Percentiles rank a stretch among this genome's conserved stretches.
Conservation (phyloP, 2,797 vertebrate species). For the Sebastolobus altivelis region DNA sequence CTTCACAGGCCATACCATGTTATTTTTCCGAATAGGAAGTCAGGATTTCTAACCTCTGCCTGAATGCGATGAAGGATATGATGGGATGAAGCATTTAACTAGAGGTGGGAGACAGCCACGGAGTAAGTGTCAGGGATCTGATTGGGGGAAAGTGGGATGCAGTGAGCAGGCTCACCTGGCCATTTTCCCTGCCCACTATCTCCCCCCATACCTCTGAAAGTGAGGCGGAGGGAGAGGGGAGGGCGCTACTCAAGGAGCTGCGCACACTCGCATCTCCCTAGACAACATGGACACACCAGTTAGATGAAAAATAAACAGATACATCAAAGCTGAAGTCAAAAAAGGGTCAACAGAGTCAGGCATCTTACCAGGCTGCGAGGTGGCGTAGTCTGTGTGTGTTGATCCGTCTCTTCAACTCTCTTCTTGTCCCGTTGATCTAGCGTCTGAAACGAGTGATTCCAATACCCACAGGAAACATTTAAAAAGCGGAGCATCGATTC, state of each 20-base stretch:
- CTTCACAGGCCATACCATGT: not conserved
- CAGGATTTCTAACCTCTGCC: constrained; percentile 18
- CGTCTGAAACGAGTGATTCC: constrained; percentile 51
- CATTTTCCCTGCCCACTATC: constrained; percentile 50
- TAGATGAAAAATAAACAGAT: constrained; percentile 24
- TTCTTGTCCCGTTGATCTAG: constrained; percentile 72
- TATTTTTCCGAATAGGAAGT: constrained; percentile 4
- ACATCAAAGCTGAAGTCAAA: not conserved
- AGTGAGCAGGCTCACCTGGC: constrained; percentile 71
- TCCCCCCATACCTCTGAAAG: constrained; percentile 57
- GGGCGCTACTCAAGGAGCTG: constrained; percentile 66
- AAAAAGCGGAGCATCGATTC: not conserved
- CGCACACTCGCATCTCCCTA: constrained; percentile 63
- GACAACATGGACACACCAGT: constrained; percentile 62
- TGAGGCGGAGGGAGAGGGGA: constrained; percentile 55
- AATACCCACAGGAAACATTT: not conserved
- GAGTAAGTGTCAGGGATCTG: constrained; percentile 17
- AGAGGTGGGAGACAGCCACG: constrained; percentile 5
- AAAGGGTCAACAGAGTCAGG: not conserved
- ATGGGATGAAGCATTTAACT: constrained; percentile 4
- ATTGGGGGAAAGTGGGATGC: constrained; percentile 27
- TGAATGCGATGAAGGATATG: not conserved
- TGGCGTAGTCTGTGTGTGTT: constrained; percentile 73
- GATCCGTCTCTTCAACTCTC: constrained; percentile 68
- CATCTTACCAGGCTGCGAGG: constrained; percentile 78